Base-by-base conservation (phyloP, 1,140 invertebrate species). In the Hesperophylax magnus region DNA sequence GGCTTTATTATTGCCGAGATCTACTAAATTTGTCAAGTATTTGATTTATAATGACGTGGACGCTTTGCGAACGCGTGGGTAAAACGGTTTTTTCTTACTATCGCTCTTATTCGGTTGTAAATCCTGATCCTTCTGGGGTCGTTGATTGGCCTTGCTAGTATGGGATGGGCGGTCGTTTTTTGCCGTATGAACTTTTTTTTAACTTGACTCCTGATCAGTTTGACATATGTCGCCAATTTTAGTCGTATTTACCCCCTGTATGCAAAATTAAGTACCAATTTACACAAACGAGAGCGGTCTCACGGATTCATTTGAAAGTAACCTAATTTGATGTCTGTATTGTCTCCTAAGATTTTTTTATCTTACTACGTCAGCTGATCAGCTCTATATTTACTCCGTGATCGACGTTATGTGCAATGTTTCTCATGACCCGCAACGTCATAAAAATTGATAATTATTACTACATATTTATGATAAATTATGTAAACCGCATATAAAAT, bases 301-400 rank as follows among this genome's bases (percentile, higher is more conserved):
- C 74, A 27, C 22, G 9, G 20, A 60, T 17, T n/a, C 17, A 61
- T 60, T 61, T 60, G 58, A 47, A 76, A 58, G 54, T 61, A 76
- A 76, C 74, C 74, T 61, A 54, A 61, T 76, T 76, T 31, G 47
- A 24, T 18, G 9, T 56, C 14, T 54, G 52, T 72, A 72, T 72
- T 56, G 69, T 72, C 39, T 72, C 47, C 9, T 47, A 54, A 58
- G 74, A 15, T 34, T 72, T 75, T 75, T 54, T 22, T 54, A 72
- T 65, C 76, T n/a, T 71, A 61, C 78, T 79, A 79, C 78, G 78
- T 79, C 78, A 79, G 78, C 78, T 79, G 78, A 79, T 79, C 78
- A 69, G 11, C 69, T 72, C 11, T 24, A 34, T 24, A 34, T 72
- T 72, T 72, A 71, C 67, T 52, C 67, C n/a, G 39, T 52, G 67